Base-by-base conservation (phyloP, 2,113 vertebrate genomes). In the Anolis sagrei region DNA sequence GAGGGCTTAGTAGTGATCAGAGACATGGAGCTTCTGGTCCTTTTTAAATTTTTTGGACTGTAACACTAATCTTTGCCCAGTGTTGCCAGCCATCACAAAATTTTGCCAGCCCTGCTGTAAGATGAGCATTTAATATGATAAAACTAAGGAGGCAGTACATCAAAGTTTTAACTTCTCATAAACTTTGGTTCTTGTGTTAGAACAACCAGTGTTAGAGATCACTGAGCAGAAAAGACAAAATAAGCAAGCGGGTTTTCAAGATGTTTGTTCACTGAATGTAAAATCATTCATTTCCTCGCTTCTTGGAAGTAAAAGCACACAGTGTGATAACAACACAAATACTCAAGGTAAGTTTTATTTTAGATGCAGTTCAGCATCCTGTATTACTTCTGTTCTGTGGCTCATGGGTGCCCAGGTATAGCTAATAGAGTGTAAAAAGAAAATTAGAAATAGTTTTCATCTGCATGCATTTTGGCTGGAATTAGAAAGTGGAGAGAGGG, bases 381-480 rank as follows among this genome's bases (percentile, higher is more conserved):
- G 1, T 77, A 51, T 68, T 66, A 7, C 32, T 34, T 77, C 54
- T 49, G 3, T 1, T 21, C 75, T 69, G 36, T n/a, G 69, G 66
- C 32, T 36, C 64, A 78, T 51, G 75, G 7, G 0, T 9, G 0
- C 19, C 73, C 21, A 70, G 29, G 18, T 87, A 27, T 84, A 79
- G 2, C 58, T 21, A 21, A 9, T 87, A 62, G 14, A 11, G 88
- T 87, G 39, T 66, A 29, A 83, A 19, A 84, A n/a, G 27, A 76
- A 86, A 49, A 48, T 25, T 68, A 83, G 88, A n/a, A 77, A 6
- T 13, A 72, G 2, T 79, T 83, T 84, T 70, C 4, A 9, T 1
- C 80, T 8, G 49, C 89, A 87, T 87, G 48, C 0, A 80, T 2
- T 88, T 93, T 84, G 87, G 1, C 23, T 70, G 84, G 77, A 86